phyloP scores from a whole-genome alignment of 2,797 vertebrate species.

The Chelon auratus region DNA sequence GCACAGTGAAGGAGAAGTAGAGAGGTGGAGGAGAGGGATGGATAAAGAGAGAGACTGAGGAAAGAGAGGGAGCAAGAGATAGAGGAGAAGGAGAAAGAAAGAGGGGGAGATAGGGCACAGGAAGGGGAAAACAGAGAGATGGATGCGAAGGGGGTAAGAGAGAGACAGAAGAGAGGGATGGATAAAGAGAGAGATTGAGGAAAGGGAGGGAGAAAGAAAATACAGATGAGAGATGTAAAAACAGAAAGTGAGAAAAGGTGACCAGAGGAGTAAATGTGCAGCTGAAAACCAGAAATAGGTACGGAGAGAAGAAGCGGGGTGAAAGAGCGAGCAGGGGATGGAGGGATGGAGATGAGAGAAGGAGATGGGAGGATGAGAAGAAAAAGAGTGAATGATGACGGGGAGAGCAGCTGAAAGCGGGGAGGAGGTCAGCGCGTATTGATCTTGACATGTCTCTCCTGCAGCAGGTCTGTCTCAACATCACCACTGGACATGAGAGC shows the following conservation, averaged over 20 bases:
- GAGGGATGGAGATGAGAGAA: slow-evolving; percentile 9
- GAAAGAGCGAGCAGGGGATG: slow-evolving; percentile 7
- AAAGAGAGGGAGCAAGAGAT: too few species aligned
- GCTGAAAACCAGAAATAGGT: slow-evolving; percentile 23
- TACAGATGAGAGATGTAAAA: slow-evolving; percentile 52
- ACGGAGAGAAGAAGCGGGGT: slow-evolving; percentile 36
- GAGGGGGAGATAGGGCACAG: too few species aligned
- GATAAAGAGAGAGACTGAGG: too few species aligned
- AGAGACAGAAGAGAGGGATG: too few species aligned
- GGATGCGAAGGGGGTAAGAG: too few species aligned
- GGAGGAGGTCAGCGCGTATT: slow-evolving; percentile 64
- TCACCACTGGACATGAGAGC: slow-evolving; percentile 56
- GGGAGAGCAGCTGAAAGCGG: slow-evolving; percentile 29
- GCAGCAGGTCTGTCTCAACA: slow-evolving; percentile 63
- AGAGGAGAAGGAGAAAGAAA: too few species aligned
- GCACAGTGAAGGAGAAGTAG: too few species aligned
- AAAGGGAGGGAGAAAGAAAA: background rate
- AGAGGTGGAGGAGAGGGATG: too few species aligned
- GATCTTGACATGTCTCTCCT: slow-evolving; percentile 61
- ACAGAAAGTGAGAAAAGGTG: slow-evolving; percentile 56
- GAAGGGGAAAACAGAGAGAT: too few species aligned
- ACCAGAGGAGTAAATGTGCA: slow-evolving; percentile 32
- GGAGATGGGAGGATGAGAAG: slow-evolving; percentile 30
- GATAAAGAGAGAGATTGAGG: too few species aligned
- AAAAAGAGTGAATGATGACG: slow-evolving; percentile 18